These are phyloP conservation scores for Andrena chrysosceles DNA, from an alignment of 2,888 invertebrate genomes.

Conservation along the genomic window DNA sequence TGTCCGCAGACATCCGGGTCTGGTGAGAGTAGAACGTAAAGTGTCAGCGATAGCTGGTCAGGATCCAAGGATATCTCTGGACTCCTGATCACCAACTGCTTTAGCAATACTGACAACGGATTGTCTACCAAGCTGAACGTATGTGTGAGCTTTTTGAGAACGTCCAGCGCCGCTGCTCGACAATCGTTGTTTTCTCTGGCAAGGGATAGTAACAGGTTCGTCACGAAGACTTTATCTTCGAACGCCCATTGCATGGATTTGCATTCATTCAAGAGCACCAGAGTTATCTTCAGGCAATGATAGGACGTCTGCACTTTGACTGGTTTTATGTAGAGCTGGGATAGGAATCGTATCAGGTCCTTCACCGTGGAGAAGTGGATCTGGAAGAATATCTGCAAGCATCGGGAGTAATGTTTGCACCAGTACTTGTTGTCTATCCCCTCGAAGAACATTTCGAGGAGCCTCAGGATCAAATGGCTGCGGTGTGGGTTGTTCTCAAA, in stretches of 20 bases:
- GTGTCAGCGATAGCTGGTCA: conserved; percentile 88
- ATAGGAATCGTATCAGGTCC: conserved; percentile 78
- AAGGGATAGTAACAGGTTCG: conserved; percentile 87
- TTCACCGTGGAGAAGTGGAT: conserved; percentile 77
- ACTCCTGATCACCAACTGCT: conserved; percentile 85
- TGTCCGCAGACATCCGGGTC: conserved; percentile 84
- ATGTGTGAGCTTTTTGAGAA: conserved; percentile 85
- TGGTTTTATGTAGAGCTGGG: conserved; percentile 79
- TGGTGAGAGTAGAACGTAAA: conserved; percentile 88
- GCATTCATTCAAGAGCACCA: conserved; percentile 82
- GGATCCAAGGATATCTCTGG: conserved; percentile 89
- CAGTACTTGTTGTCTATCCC: conserved; percentile 72
- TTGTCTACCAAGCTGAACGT: conserved; percentile 82
- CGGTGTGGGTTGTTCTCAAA: conserved; percentile 77
- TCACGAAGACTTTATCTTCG: conserved; percentile 81
- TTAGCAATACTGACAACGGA: conserved; percentile 82
- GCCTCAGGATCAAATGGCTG: conserved; percentile 75
- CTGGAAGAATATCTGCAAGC: conserved; percentile 81
- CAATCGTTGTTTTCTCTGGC: conserved; percentile 86
- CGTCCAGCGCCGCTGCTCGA: conserved; percentile 86
- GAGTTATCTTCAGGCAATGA: conserved; percentile 80
- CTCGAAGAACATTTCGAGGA: conserved; percentile 80
- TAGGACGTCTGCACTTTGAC: conserved; percentile 76
- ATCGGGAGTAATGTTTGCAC: conserved; percentile 79
- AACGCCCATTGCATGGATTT: conserved; percentile 78